Conservation (phyloP, 2,888 invertebrate species). For the Apeira syringaria region DNA sequence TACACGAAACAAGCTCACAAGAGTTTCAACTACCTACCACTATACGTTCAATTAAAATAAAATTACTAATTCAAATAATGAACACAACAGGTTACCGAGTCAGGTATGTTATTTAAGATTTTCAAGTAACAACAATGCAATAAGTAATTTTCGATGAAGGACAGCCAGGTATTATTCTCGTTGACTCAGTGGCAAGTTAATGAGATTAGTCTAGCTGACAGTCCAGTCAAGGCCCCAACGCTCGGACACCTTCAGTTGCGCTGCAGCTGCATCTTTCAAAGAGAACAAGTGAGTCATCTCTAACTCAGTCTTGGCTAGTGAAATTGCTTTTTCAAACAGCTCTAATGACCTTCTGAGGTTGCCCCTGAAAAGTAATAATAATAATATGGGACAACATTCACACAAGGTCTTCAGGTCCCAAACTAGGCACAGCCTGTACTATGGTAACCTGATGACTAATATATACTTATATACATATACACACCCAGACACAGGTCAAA, state of each 20-base stretch:
- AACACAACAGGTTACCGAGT: constrained; percentile 15
- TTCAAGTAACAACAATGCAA: constrained; percentile 4
- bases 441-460: too few relatives aligned
- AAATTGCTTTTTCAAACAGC: constrained; percentile 94
- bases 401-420: too few relatives aligned
- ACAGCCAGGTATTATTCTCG: constrained; percentile 60
- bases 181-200: constrained; percentile 41
- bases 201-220: constrained; percentile 63
- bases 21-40: constrained; percentile 13
- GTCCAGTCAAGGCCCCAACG: constrained; percentile 87
- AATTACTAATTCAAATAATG: constrained; percentile 19
- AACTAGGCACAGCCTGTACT: too few relatives aligned
- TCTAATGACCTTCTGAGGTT: constrained; percentile 92
- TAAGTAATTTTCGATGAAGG: constrained; percentile 27
- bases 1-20: constrained; percentile 21
- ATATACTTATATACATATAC: too few relatives aligned
- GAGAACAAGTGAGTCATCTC: constrained; percentile 97
- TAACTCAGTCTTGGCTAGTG: constrained; percentile 91
- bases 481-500: too few relatives aligned
- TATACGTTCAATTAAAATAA: constrained; percentile 1
- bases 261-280: constrained; percentile 94
- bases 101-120: neutral
- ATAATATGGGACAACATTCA: too few relatives aligned
- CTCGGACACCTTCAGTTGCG: constrained; percentile 92
- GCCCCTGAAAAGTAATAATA: constrained; percentile 88